These are phyloP conservation scores for Drosophila bocki DNA, from an alignment of 1,140 invertebrate species.

Conservation along the genomic window DNA sequence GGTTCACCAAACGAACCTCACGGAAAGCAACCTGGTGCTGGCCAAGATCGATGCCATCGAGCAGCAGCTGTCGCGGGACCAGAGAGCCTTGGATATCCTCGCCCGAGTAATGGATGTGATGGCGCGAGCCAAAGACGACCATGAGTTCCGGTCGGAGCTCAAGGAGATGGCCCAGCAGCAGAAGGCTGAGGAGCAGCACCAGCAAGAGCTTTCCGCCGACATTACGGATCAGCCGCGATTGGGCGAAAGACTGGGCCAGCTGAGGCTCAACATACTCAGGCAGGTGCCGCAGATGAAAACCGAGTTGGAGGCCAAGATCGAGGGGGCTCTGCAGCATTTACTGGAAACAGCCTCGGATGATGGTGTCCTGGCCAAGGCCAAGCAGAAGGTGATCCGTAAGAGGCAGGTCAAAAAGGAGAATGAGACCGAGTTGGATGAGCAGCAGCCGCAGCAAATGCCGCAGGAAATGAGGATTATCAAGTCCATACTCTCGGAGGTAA, in stretches of 20 bases:
- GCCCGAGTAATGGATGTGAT: slow-evolving; percentile 70
- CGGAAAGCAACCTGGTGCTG: slow-evolving; percentile 29
- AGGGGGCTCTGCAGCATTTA: slow-evolving; percentile 59
- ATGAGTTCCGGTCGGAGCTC: slow-evolving; percentile 57
- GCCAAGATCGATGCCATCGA: slow-evolving; percentile 74
- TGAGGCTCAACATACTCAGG: slow-evolving; percentile 52
- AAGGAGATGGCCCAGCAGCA: slow-evolving; percentile 35
- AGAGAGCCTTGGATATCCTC: slow-evolving; percentile 67
- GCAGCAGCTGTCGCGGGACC: slow-evolving; percentile 64
- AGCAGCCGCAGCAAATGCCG: slow-evolving; percentile 12
- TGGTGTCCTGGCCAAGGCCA: slow-evolving; percentile 65
- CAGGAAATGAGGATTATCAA: slow-evolving; percentile 62
- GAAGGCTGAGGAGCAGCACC: slow-evolving; percentile 23
- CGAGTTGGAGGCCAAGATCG: slow-evolving; percentile 67
- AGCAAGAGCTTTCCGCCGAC: slow-evolving; percentile 38
- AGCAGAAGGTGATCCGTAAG: slow-evolving; percentile 55
- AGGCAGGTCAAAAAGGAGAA: slow-evolving; percentile 16
- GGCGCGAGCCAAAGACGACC: slow-evolving; percentile 44
- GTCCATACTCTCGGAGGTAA: slow-evolving; percentile 69
- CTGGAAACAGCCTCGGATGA: slow-evolving; percentile 55
- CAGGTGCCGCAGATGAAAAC: slow-evolving; percentile 68
- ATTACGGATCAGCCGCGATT: slow-evolving; percentile 20
- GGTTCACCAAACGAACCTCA: slow-evolving; percentile 32
- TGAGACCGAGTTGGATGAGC: background rate
- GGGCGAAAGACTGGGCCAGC: slow-evolving; percentile 46